Conservation (phyloP, 2,888 invertebrate species). For the Poecilus cupreus region DNA sequence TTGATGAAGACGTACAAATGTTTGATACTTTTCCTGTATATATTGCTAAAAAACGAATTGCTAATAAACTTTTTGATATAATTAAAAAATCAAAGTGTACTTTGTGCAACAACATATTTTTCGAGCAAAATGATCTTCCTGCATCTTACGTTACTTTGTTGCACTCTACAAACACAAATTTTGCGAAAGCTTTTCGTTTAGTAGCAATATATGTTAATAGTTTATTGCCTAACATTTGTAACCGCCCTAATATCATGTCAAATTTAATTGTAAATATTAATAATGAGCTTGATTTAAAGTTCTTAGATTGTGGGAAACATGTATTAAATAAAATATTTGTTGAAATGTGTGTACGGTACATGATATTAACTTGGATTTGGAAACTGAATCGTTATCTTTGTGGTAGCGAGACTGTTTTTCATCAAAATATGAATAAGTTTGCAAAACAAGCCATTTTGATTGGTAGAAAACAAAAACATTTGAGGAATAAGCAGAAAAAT, state of each 20-base stretch:
- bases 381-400: constrained; percentile 18
- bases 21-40: background rate
- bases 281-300: background rate
- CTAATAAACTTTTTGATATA: background rate
- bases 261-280: background rate
- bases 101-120: constrained; percentile 37
- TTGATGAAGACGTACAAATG: background rate
- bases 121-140: background rate
- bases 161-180: background rate
- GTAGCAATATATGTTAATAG: background rate
- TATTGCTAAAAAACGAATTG: background rate
- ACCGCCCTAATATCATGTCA: constrained; percentile 13
- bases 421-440: constrained; percentile 17
- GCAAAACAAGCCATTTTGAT: constrained; percentile 31
- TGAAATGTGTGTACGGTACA: background rate
- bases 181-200: background rate
- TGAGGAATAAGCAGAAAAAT: background rate
- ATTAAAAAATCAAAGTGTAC: background rate
- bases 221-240: constrained; percentile 14
- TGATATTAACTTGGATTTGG: constrained; percentile 26
- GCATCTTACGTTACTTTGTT: background rate
- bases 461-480: background rate
- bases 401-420: background rate
- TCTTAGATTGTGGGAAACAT: constrained; percentile 29
- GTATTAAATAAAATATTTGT: background rate